Evolutionary conservation across 2,888 invertebrate genomes (phyloP), one percentile per base, ranked within the genome.

Genomic region (Hesperia comma): DNA sequence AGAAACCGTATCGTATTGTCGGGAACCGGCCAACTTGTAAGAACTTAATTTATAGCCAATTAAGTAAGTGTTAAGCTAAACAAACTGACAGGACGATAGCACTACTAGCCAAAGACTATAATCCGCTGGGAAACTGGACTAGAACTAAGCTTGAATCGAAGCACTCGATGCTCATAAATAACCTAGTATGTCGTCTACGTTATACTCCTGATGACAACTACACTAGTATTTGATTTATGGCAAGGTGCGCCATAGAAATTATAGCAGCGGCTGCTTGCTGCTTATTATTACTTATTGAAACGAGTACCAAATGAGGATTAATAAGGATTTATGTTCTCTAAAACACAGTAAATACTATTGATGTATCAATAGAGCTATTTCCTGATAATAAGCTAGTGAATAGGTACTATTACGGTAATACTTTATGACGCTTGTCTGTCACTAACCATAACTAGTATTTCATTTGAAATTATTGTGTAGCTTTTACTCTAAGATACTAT

Each of bases 31-130:
- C 82, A 85, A 86, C 84, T 85, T 84, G 80, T 84, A 80, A 75
- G 80, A 78, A 77, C 79, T 84, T 88, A 89, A 92, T 90, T 91
- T 91, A 92, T 87, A 82, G 90, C 87, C 91, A 92, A 92, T 92
- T 90, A 91, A 85, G 86, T 85, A 85, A 80, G 87, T 90, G 89
- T 86, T 88, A 87, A 87, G 85, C 87, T 85, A 84, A 89, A 89
- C 88, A 89, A 88, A 88, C 86, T 84, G 84, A 87, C 86, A 83
- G 76, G 84, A 82, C 86, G 87, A 87, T 87, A 87, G 83, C 79
- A 82, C 81, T 79, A 83, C 86, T 81, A 84, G 85, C 84, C 78
- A 46, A 43, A 37, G 40, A 46, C 61, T 54, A 17, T 61, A 54
- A 62, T 26, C 62, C 51, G 46, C 32, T 60, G 40, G 51, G 61